Evolutionary conservation across 1,140 invertebrate species (phyloP), one percentile per base, ranked within the genome.

Genomic region (Pseudoatta argentina): DNA sequence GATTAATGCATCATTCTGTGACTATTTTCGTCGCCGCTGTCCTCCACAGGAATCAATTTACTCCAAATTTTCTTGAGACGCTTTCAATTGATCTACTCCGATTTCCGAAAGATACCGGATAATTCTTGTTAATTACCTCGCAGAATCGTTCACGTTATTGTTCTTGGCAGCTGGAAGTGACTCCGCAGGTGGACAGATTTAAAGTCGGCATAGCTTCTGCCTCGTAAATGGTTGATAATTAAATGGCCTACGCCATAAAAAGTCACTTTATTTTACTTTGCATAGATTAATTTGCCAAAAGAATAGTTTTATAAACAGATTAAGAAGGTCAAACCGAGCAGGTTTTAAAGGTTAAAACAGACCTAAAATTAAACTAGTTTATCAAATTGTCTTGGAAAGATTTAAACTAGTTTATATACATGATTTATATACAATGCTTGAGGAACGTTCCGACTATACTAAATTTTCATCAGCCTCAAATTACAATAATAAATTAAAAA

Each of bases 61-160:
- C 5, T 44, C 12, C 64, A 34, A 44, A 71, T 81, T 81, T 55
- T 53, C 61, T 51, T n/a, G 14, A 55, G 24, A 7, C 14, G 3
- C n/a, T 39, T 24, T 18, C 63, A 14, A 30, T 79, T 55, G 53
- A 59, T 75, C 55, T 51, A 44, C 24, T 55, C 64, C n/a, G 16
- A 30, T 55, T 55, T 39, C 63, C 14, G n/a, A 69, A 14, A 69
- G 30, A 57, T 55, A 69, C 16, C 30, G 30, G n/a, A 69, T 5
- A 18, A 55, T 16, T 77, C 39, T 48, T 21, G 21, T 61, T 24
- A 24, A 61, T 44, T 27, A 24, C 30, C 21, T 77, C 21, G 16
- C 21, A 24, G 21, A 53, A 53, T n/a, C 63, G 30, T 12, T 44
- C 27, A 24, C 30, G 61, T 69, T 69, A 39, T 69, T 79, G 64